Base-by-base conservation (phyloP, 2,113 vertebrate genomes). In the Lagenorhynchus albirostris region DNA sequence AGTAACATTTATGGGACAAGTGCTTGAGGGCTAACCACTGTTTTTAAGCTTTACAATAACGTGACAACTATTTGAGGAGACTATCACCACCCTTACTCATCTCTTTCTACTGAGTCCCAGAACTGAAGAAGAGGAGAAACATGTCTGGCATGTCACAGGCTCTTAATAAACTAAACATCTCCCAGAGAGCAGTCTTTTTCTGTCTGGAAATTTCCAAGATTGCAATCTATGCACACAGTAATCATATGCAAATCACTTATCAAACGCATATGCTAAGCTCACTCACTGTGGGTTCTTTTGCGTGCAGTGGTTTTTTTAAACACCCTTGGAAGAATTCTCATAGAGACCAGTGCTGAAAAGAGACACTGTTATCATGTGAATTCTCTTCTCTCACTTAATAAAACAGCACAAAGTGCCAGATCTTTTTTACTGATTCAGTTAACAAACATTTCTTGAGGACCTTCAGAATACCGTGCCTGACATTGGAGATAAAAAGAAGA, bases 221-320 rank as follows among this genome's bases (percentile, higher is more conserved):
- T 55, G 44, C 23, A 58, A 62, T 36, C 81, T 84, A 29, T 31
- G 50, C 84, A 84, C 38, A 76, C 26, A 20, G 17, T 62, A 81
- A 88, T 76, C 81, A 81, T 81, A 91, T 55, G 67, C 58, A 95
- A 88, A 95, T 88, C 76, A 50, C 41, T 70, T 77, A 58, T 60
- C 67, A 85, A 93, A 89, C 63, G 81, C 86, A 73, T 5, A 13
- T 38, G 67, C 86, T 88, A 60, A 67, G 29, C 70, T 94, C 76
- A 7, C 21, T 89, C 29, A 6, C 62, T 50, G 8, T 29, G 73
- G 60, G 29, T 29, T 41, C 23, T 55, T 74, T 17, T 71, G 25
- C n/a, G 33, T 31, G 62, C 71, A 55, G 33, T 13, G 47, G 13
- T 20, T 67, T 89, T 91, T 91, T 63, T 67, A 70, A 53, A 84